phyloP scores from a whole-genome alignment of 2,113 vertebrate genomes.

The Tupaia tana region DNA sequence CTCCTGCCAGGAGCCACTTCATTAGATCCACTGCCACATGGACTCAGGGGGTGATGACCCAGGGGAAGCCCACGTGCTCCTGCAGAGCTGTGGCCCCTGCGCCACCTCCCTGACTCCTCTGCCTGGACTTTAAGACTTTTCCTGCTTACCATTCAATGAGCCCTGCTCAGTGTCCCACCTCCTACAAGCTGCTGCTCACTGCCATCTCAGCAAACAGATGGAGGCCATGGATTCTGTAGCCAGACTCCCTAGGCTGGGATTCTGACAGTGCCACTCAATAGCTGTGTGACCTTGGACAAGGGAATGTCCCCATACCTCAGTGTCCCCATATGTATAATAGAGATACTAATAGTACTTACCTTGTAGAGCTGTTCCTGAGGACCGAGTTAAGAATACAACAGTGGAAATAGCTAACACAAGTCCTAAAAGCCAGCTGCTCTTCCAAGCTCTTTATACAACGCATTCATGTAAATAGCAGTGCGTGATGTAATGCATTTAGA shows the following conservation, averaged over 20 bases:
- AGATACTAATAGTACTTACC: neutral
- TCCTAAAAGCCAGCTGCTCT: neutral
- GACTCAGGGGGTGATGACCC: neutral
- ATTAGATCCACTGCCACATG: fast-evolving
- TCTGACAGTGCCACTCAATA: neutral
- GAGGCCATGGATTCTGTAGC: neutral
- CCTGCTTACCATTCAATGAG: neutral
- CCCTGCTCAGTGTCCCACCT: neutral
- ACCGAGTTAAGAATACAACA: neutral
- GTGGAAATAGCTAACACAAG: neutral
- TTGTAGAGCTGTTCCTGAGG: neutral
- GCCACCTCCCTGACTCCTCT: neutral
- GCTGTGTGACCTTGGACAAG: neutral
- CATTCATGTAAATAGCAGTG: neutral
- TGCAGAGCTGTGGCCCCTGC: fast-evolving
- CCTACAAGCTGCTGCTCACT: neutral
- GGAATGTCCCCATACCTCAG: neutral
- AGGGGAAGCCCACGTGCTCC: fast-evolving
- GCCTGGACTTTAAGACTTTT: neutral
- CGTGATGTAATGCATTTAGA: neutral
- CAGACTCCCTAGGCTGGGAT: neutral
- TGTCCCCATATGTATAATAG: neutral
- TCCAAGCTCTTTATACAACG: neutral
- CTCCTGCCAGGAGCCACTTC: neutral
- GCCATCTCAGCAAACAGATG: neutral